Evolutionary conservation across 2,113 vertebrate species (phyloP).

Genomic region (Coracopsis vasa): DNA sequence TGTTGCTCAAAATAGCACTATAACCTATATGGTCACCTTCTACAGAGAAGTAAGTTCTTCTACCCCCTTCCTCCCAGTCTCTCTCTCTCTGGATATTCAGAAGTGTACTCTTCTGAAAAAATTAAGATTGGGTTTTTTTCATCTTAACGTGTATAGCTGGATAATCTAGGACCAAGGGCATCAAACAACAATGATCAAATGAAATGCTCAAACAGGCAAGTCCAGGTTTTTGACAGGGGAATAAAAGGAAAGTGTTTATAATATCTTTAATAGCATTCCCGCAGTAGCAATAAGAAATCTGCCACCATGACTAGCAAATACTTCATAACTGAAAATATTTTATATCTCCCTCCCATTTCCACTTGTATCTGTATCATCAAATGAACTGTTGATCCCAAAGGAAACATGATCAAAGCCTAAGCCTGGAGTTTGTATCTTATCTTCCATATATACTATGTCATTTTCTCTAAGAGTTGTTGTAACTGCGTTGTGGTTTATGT

Average conservation of each 20-base stretch:
- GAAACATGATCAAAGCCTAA: not conserved
- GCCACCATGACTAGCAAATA: not conserved
- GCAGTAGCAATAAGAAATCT: not conserved
- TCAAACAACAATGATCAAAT: not conserved
- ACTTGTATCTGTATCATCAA: not conserved
- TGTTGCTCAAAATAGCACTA: not conserved
- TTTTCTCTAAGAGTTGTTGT: not conserved
- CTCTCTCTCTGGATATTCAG: not conserved
- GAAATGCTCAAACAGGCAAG: not conserved
- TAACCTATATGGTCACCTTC: not conserved
- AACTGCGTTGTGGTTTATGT: not conserved
- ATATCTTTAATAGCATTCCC: not conserved
- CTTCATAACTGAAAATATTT: not conserved
- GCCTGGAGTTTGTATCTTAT: not conserved
- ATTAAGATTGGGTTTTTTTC: not conserved
- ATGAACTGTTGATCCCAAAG: not conserved
- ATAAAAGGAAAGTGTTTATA: not conserved
- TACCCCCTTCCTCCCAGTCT: rapidly evolving
- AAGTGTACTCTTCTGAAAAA: not conserved
- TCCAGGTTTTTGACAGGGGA: not conserved
- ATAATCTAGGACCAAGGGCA: not conserved
- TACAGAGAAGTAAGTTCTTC: not conserved
- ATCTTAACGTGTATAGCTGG: not conserved
- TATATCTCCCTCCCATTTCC: not conserved
- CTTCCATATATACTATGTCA: not conserved